A percentile compares a stretch with the other conserved stretches of the same genome.
These are phyloP conservation scores for Istiophorus platypterus DNA, from an alignment of 2,113 vertebrate species.

Conservation along the genomic window DNA sequence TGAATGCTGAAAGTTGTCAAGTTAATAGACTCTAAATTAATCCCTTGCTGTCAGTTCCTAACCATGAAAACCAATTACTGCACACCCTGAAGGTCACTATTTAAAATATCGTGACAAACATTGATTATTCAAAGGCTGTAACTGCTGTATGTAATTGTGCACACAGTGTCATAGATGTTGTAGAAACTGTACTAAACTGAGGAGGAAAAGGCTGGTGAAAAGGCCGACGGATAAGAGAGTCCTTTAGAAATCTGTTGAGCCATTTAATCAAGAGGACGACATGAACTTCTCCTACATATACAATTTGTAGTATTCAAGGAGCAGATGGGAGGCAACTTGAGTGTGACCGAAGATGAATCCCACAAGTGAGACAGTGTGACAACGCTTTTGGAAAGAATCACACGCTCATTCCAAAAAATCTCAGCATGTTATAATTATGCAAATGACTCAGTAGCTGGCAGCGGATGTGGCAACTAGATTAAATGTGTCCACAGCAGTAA, in stretches of 20 bases:
- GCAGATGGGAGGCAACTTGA: slow-evolving; percentile 70
- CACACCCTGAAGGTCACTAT: slow-evolving; percentile 3
- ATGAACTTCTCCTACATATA: slow-evolving; percentile 46
- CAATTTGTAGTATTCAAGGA: slow-evolving; percentile 60
- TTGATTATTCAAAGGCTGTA: slow-evolving; percentile 17
- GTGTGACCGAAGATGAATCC: slow-evolving; percentile 61
- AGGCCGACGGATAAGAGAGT: slow-evolving; percentile 36
- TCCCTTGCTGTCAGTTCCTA: slow-evolving; percentile 10
- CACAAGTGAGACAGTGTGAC: slow-evolving; percentile 55
- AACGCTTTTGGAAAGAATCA: slow-evolving; percentile 57
- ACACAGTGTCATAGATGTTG: slow-evolving; percentile 7
- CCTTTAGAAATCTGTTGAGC: slow-evolving; percentile 53
- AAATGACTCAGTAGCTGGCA: slow-evolving; percentile 59
- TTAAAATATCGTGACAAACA: slow-evolving; percentile 13
- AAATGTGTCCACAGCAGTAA: slow-evolving; percentile 51
- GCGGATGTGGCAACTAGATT: slow-evolving; percentile 36
- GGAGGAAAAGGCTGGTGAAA: slow-evolving; percentile 42
- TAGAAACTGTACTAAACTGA: background rate
- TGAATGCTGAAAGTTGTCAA: background rate
- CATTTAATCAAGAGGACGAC: slow-evolving; percentile 44
- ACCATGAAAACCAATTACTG: slow-evolving; percentile 42
- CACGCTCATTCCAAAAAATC: slow-evolving; percentile 57
- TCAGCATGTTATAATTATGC: slow-evolving; percentile 63
- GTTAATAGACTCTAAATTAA: slow-evolving; percentile 22
- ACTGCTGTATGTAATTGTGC: background rate